phyloP scores from a whole-genome alignment of 92 coral and sea anemone genomes.

The Hydrozoanthus gracilis region DNA sequence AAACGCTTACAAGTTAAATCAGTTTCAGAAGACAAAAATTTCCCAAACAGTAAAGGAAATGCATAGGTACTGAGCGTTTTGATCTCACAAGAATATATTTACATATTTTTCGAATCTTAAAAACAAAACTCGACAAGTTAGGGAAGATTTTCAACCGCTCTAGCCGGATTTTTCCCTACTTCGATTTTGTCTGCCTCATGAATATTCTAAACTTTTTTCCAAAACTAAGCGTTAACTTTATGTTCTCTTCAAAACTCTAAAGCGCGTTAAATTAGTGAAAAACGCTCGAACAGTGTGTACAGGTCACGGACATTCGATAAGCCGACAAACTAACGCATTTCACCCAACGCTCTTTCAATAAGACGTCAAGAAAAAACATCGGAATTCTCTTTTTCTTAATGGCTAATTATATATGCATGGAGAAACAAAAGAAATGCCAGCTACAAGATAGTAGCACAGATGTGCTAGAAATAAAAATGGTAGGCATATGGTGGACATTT shows the following conservation, averaged over 20 bases:
- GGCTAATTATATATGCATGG: conserved; percentile 40
- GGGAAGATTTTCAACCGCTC: neutral
- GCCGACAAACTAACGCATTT: neutral
- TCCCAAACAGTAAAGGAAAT: neutral
- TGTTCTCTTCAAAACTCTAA: neutral
- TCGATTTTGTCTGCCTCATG: conserved; percentile 61
- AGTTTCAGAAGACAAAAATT: too few species aligned
- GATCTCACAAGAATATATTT: conserved; percentile 31
- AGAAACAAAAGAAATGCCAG: neutral
- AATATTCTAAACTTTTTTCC: conserved; percentile 78
- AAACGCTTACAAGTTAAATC: too few species aligned
- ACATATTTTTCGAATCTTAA: conserved; percentile 31
- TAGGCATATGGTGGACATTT: neutral
- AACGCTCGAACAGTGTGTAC: neutral
- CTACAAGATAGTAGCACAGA: neutral
- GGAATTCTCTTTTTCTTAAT: conserved; percentile 10
- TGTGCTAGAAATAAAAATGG: neutral
- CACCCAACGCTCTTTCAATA: neutral
- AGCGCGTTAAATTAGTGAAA: neutral
- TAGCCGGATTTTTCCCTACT: neutral
- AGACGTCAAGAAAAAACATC: neutral
- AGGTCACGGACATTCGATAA: conserved; percentile 17
- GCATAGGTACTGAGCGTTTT: neutral
- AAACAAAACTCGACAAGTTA: neutral
- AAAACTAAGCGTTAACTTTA: conserved; percentile 73